A percentile compares a stretch with the other conserved stretches of the same genome.
Evolutionary conservation across 1,140 invertebrate species (phyloP).

Genomic region (Phocides pigmalion): DNA sequence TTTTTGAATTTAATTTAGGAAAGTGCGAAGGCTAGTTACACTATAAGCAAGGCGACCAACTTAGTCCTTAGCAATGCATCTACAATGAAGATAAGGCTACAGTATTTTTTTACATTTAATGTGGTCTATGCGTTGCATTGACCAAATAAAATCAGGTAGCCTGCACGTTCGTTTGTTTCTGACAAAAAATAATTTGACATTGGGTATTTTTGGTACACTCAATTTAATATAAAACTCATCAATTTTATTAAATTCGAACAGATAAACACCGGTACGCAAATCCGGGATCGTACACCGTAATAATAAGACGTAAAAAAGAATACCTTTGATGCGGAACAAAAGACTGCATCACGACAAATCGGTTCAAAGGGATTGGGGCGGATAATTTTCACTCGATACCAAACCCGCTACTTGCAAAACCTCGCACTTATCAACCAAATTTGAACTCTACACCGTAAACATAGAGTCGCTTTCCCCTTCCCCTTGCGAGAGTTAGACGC

Average conservation of each 20-base stretch:
- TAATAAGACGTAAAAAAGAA: constrained; percentile 66
- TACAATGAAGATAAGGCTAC: too few species aligned
- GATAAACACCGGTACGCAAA: constrained; percentile 52
- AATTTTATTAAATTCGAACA: constrained; percentile 35
- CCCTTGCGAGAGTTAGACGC: constrained; percentile 6
- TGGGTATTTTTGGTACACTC: too few species aligned
- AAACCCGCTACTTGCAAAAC: constrained; percentile 66
- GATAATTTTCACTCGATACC: constrained; percentile 76
- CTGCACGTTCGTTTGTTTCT: too few species aligned
- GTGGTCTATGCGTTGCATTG: too few species aligned
- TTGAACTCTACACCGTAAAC: constrained; percentile 16
- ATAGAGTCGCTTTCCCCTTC: constrained; percentile 36
- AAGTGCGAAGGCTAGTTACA: too few species aligned
- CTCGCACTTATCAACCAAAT: constrained; percentile 28
- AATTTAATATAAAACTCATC: background rate
- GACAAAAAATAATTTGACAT: too few species aligned
- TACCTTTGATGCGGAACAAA: constrained; percentile 74
- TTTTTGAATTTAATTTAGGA: too few species aligned
- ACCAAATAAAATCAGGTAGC: too few species aligned
- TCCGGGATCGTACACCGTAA: constrained; percentile 58
- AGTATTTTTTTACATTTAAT: too few species aligned
- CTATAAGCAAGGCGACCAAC: too few species aligned
- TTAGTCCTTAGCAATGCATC: too few species aligned
- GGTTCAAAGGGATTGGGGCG: constrained; percentile 69
- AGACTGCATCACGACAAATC: constrained; percentile 68